phyloP scores from a whole-genome alignment of 1,140 invertebrate species.

The Zaprionus ornatus region DNA sequence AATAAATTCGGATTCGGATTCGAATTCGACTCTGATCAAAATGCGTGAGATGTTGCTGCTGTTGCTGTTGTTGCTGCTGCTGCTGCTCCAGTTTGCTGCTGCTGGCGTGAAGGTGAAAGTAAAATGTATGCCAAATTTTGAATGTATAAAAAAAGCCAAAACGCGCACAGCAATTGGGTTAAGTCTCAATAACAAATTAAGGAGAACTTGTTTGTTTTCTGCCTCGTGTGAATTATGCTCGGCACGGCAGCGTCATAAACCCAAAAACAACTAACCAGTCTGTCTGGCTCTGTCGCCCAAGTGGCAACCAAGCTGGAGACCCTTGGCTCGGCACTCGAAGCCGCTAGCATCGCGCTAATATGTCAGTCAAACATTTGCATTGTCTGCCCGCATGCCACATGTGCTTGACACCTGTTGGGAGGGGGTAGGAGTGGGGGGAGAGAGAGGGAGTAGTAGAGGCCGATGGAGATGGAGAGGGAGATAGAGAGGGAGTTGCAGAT shows the following conservation, averaged over 20 bases:
- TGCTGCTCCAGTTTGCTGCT: constrained; percentile 22
- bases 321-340: background rate
- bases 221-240: constrained; percentile 63
- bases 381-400: constrained; percentile 29
- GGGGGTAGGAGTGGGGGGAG: background rate
- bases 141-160: constrained; percentile 19
- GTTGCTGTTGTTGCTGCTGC: background rate
- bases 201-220: constrained; percentile 59
- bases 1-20: constrained; percentile 37
- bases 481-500: no score
- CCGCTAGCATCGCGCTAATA: constrained; percentile 39
- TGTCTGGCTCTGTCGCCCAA: constrained; percentile 9
- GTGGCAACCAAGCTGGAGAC: background rate
- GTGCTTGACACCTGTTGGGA: constrained; percentile 49
- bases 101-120: constrained; percentile 62
- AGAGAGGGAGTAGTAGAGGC: background rate
- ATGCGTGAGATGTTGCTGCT: constrained; percentile 3
- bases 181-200: constrained; percentile 65
- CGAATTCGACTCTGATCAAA: constrained; percentile 49
- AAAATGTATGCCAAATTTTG: constrained; percentile 60
- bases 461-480: no score
- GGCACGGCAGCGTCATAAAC: constrained; percentile 24
- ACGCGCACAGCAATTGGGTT: constrained; percentile 58
- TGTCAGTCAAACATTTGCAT: constrained; percentile 41
- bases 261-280: constrained; percentile 33